Evolutionary conservation across 2,113 vertebrate species (phyloP).

Genomic region (Leucopsar rothschildi): DNA sequence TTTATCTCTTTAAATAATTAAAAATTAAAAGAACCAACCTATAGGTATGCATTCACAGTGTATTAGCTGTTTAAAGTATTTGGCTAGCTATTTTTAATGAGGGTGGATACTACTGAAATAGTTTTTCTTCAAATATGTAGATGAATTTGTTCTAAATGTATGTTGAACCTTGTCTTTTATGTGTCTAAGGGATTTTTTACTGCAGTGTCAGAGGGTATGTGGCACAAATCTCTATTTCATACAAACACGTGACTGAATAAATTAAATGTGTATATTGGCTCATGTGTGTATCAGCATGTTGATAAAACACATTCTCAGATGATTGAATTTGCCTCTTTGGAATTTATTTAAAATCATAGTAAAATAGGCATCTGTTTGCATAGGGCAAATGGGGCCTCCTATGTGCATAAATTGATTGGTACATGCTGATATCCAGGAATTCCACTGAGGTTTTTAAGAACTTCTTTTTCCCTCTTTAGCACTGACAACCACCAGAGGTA

Average conservation of each 20-base stretch:
- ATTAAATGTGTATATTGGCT: neutral
- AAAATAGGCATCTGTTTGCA: neutral
- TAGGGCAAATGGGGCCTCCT: neutral
- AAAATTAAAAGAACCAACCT: neutral
- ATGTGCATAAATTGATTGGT: neutral
- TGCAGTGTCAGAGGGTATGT: neutral
- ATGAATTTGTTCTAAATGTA: neutral
- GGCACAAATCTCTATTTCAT: neutral
- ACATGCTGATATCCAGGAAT: neutral
- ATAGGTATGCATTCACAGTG: neutral
- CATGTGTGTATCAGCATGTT: neutral
- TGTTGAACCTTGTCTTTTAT: neutral
- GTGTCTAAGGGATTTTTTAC: neutral
- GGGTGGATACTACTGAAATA: neutral
- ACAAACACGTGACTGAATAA: neutral
- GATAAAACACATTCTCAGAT: neutral
- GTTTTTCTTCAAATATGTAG: neutral
- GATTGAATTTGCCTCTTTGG: neutral
- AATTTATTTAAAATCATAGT: neutral
- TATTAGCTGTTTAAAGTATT: neutral
- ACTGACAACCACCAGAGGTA: neutral
- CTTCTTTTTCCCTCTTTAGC: neutral
- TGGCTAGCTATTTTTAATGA: neutral
- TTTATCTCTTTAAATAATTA: neutral
- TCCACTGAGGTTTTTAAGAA: slow-evolving; percentile 3